These are phyloP conservation scores for Scaptomyza hsui DNA, from an alignment of 1,140 invertebrate species.

Conservation along the genomic window DNA sequence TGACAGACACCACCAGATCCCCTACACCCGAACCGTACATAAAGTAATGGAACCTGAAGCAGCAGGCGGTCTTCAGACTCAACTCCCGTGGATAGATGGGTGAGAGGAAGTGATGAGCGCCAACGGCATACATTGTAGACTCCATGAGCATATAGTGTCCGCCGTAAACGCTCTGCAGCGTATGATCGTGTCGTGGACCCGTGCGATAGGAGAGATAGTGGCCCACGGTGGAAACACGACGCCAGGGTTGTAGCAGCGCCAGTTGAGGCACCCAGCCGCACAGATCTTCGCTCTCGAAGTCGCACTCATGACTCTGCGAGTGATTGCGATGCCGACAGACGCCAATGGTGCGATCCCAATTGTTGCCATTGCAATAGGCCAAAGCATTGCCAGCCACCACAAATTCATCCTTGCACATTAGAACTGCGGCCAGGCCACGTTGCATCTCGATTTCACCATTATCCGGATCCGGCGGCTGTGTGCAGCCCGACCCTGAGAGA, in stretches of 20 bases:
- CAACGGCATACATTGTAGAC: slow-evolving; percentile 10
- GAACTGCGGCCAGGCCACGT: slow-evolving; percentile 6
- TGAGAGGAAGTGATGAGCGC: slow-evolving; percentile 52
- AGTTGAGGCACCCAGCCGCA: slow-evolving; percentile 64
- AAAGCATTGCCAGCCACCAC: slow-evolving; percentile 53
- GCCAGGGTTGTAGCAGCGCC: slow-evolving; percentile 43
- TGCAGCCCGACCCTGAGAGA: slow-evolving; percentile 53
- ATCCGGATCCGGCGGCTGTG: neutral
- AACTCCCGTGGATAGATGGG: slow-evolving; percentile 61
- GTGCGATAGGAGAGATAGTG: slow-evolving; percentile 48
- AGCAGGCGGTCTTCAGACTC: slow-evolving; percentile 71
- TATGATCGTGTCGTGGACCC: slow-evolving; percentile 77
- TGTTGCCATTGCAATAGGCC: slow-evolving; percentile 64
- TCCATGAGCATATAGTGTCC: slow-evolving; percentile 82
- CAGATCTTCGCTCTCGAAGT: slow-evolving; percentile 70
- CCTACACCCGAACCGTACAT: slow-evolving; percentile 77
- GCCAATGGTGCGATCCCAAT: slow-evolving; percentile 72
- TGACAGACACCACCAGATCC: slow-evolving; percentile 65
- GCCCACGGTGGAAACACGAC: slow-evolving; percentile 52
- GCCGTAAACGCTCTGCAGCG: slow-evolving; percentile 37
- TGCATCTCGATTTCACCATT: slow-evolving; percentile 28
- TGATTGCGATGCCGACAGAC: slow-evolving; percentile 57
- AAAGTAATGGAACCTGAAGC: slow-evolving; percentile 75
- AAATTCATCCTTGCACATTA: slow-evolving; percentile 60
- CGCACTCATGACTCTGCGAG: slow-evolving; percentile 51